Evolutionary conservation across 2,888 invertebrate species (phyloP), one percentile per base, ranked within the genome.

Genomic region (Erynnis tages): DNA sequence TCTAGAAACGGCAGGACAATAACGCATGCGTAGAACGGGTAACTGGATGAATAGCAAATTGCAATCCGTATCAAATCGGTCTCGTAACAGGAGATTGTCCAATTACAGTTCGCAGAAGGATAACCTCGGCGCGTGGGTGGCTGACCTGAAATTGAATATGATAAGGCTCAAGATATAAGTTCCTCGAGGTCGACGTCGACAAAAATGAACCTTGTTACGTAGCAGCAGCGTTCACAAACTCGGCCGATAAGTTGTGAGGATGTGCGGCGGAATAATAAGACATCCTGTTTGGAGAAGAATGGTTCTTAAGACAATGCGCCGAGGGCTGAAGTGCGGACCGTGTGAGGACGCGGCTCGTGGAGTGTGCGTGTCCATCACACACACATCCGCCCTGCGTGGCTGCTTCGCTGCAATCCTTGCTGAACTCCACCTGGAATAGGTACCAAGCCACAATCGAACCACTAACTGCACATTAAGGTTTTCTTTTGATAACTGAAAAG

Each of bases 141-240:
- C 29, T 43, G 29, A 43, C 43, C 43, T 43, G 43, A 30, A 43
- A 43, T 43, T 43, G 43, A 43, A 43, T 43, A 29, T 30, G 16
- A 43, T 43, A 29, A 43, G 16, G 19, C 8, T 17, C 43, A 4
- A 11, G 13, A 43, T 40, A 13, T 23, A 38, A 21, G n/a, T n/a
- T n/a, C n/a, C 30, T 1, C 7, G 14, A 14, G 11, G 30, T 6
- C 5, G 2, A 10, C n/a, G 13, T 17, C 35, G n/a, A 41, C 16
- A 1, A 19, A 19, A 43, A 43, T 11, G 7, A 19, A 29, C 29
- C 17, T 1, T 30, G 10, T 11, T 7, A 6, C 29, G 7, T 30
- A 10, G 16, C 8, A 29, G 19, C 30, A 43, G 19, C 17, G 30
- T 13, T 30, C 8, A 11, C 19, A 8, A 7, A 7, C 8, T 11